These are phyloP conservation scores for Xenentodon cancila DNA, from an alignment of 2,797 vertebrate species.

Conservation along the genomic window DNA sequence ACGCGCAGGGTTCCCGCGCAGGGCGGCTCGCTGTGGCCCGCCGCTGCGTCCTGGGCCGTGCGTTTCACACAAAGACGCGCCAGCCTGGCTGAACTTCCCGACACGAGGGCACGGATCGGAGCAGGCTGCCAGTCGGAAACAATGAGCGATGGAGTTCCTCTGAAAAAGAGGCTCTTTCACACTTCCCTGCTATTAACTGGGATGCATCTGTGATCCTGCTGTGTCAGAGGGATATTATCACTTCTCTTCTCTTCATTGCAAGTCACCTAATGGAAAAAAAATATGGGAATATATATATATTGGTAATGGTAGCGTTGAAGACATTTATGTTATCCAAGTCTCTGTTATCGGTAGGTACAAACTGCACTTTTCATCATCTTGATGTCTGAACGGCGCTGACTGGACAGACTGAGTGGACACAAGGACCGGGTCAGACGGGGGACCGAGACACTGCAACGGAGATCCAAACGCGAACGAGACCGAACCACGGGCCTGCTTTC, in stretches of 20 bases:
- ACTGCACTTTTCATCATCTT: constrained; percentile 38
- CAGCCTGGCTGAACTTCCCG: constrained; percentile 25
- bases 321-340: constrained; percentile 12
- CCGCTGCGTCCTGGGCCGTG: constrained; percentile 9
- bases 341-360: neutral
- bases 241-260: constrained; percentile 52
- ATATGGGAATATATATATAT: constrained; percentile 25
- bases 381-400: constrained; percentile 14
- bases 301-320: constrained; percentile 34
- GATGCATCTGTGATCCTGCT: constrained; percentile 80
- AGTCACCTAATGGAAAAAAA: constrained; percentile 68
- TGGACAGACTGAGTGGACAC: constrained; percentile 15
- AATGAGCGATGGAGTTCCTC: constrained; percentile 57
- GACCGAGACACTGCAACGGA: constrained; percentile 55
- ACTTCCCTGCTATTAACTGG: constrained; percentile 66
- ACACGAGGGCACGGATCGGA: constrained; percentile 20
- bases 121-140: constrained; percentile 19
- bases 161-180: constrained; percentile 45
- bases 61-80: neutral
- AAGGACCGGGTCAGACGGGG: constrained; percentile 30
- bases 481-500: constrained; percentile 8
- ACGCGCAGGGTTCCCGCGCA: constrained; percentile 44
- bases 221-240: constrained; percentile 75
- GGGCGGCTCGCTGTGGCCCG: constrained; percentile 45
- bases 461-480: constrained; percentile 66